Evolutionary conservation across 2,888 invertebrate genomes (phyloP).

Genomic region (Seladonia tumulorum): DNA sequence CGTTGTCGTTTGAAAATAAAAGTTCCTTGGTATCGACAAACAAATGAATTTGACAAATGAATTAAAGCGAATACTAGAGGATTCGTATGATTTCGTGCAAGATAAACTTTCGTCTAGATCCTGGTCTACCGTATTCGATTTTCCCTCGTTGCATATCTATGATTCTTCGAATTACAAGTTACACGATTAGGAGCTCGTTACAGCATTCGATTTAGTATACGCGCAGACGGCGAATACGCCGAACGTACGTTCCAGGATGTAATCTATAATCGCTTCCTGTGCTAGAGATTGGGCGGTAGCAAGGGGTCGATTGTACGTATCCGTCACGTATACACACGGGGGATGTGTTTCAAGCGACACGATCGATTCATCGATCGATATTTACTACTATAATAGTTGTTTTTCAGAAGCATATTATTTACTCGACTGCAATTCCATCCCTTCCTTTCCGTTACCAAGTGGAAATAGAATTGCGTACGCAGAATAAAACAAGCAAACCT

Average conservation of each 20-base stretch:
- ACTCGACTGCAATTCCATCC: background rate
- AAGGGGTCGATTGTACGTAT: conserved; percentile 75
- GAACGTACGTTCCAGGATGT: conserved; percentile 79
- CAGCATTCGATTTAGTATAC: conserved; percentile 70
- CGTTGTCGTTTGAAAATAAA: background rate
- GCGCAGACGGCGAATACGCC: conserved; percentile 61
- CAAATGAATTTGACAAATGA: background rate
- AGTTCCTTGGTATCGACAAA: background rate
- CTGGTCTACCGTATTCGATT: background rate
- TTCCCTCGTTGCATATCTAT: conserved; percentile 15
- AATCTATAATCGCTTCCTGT: conserved; percentile 81
- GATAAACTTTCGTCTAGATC: background rate
- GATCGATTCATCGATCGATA: conserved; percentile 79
- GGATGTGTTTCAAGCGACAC: conserved; percentile 69
- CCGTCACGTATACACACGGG: conserved; percentile 64
- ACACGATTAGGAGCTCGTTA: conserved; percentile 60
- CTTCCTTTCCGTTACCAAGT: background rate
- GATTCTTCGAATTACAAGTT: conserved; percentile 59
- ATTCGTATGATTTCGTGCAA: background rate
- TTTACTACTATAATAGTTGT: conserved; percentile 71
- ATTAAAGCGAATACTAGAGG: background rate
- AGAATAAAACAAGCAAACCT: background rate
- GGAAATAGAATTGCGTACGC: background rate
- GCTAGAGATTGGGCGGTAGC: conserved; percentile 74
- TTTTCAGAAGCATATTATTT: conserved; percentile 1